Base-by-base conservation (phyloP, 64 coral and sea anemone species). In the Porites australiensis region DNA sequence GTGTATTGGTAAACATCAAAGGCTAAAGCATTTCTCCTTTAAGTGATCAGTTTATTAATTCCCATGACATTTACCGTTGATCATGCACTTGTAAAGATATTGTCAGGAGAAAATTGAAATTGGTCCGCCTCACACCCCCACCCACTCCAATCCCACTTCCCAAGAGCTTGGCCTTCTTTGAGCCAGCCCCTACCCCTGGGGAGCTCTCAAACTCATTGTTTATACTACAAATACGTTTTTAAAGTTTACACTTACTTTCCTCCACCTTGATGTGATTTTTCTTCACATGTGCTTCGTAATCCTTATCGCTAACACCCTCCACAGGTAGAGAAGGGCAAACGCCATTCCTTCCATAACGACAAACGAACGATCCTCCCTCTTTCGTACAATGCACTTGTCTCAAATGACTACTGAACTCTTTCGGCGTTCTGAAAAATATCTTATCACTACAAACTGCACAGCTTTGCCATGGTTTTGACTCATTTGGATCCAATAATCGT, bases 281-380 rank as follows among this genome's bases (percentile, higher is more conserved):
- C 83, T 92, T 92, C 21, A 99, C 98, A 79, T 99, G 98, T 51
- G 88, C 58, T 59, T 99, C 98, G 58, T 99, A 99, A 91, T 99
- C 98, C 58, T 65, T 93, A 44, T 99, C 98, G 62, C 98, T 99
- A 6, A 99, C 98, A 23, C 98, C 98, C 16, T 99, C 98, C 5
- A 99, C 98, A 4, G 98, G 98, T 65, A 99, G 62, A 74, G 98
- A 99, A 19, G 98, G 98, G 21, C 98, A 99, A 52, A 99, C 98
- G 54, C 91, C 94, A 89, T 99, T 99, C 70, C 89, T 76, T 59
- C 98, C 98, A 85, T 99, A 99, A 61, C 88, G 91, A 86, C 98
- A 99, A 60, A 99, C 94, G 80, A 99, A 99, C 0, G 98, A 99
- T 2, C 98, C 98, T 13, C 98, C 98, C 58, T 99, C 98, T 65